A percentile compares a stretch with the other conserved stretches of the same genome.
These are phyloP conservation scores for Mythimna lalbum DNA, from an alignment of 2,888 invertebrate species.

Conservation along the genomic window DNA sequence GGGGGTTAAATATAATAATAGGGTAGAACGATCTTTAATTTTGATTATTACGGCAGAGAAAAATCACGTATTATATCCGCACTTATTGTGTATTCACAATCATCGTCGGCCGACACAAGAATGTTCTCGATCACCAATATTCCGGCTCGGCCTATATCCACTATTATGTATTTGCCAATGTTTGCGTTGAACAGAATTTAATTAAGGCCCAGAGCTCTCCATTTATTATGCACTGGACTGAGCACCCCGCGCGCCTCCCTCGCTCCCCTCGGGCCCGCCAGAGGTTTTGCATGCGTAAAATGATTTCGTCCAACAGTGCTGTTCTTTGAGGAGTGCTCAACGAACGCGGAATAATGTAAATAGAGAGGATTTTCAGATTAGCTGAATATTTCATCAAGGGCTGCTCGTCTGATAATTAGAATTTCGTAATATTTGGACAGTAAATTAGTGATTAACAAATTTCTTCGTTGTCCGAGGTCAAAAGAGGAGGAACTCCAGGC, in stretches of 20 bases:
- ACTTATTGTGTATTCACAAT: not conserved
- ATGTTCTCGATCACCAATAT: not conserved
- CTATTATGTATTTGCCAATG: not conserved
- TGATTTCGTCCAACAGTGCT: slow-evolving; percentile 21
- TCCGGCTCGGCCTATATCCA: not conserved
- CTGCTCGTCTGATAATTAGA: not conserved
- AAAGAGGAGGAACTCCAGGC: no score
- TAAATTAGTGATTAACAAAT: not conserved
- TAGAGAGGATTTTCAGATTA: slow-evolving; percentile 29
- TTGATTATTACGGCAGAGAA: no score
- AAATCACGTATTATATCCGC: not conserved
- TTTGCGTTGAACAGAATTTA: slow-evolving; percentile 26
- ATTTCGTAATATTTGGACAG: not conserved
- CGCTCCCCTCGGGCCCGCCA: not conserved
- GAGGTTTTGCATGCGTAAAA: slow-evolving; percentile 37
- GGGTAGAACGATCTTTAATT: no score
- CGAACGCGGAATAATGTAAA: slow-evolving; percentile 15
- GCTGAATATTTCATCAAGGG: slow-evolving; percentile 39
- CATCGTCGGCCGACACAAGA: not conserved
- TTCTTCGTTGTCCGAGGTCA: not conserved
- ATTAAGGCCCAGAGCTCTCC: slow-evolving; percentile 20
- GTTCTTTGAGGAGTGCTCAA: slow-evolving; percentile 16
- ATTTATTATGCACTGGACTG: slow-evolving; percentile 40
- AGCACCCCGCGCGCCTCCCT: not conserved
- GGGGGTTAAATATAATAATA: no score